phyloP scores from a whole-genome alignment of 2,113 vertebrate genomes.

The Typhlomys cinereus region DNA sequence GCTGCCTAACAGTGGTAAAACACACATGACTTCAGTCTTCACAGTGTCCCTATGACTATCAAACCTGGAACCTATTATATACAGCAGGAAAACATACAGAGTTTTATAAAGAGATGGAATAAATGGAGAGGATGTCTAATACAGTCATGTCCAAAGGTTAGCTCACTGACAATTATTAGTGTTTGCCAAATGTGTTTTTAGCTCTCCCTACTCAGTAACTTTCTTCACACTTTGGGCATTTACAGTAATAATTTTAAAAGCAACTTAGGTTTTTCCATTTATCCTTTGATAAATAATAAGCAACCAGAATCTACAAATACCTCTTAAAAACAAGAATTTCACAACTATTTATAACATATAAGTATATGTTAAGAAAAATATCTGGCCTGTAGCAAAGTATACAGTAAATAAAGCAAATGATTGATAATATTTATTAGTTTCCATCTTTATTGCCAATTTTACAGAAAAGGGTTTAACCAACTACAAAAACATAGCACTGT shows the following conservation, averaged over 20 bases:
- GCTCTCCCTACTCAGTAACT: conserved; percentile 24
- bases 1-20: conserved; percentile 66
- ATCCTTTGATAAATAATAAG: conserved; percentile 22
- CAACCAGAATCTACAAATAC: conserved; percentile 1
- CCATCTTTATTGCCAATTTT: conserved; percentile 9
- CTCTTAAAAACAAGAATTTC: conserved; percentile 19
- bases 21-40: conserved; percentile 62
- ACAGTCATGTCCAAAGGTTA: conserved; percentile 22
- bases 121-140: conserved; percentile 62
- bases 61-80: conserved; percentile 74
- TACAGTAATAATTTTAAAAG: conserved; percentile 44
- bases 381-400: neutral
- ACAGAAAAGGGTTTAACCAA: conserved; percentile 35
- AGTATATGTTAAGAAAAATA: neutral
- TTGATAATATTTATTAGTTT: conserved; percentile 1
- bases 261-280: neutral
- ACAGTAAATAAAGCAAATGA: neutral
- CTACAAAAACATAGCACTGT: conserved; percentile 26
- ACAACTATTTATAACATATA: neutral
- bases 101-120: conserved; percentile 66
- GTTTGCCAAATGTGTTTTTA: conserved; percentile 30
- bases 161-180: conserved; percentile 10
- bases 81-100: conserved; percentile 59
- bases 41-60: conserved; percentile 42
- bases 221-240: conserved; percentile 13